Evolutionary conservation across 1,140 invertebrate genomes (phyloP), one percentile per base, ranked within the genome.

Genomic region (Diabrotica virgifera): DNA sequence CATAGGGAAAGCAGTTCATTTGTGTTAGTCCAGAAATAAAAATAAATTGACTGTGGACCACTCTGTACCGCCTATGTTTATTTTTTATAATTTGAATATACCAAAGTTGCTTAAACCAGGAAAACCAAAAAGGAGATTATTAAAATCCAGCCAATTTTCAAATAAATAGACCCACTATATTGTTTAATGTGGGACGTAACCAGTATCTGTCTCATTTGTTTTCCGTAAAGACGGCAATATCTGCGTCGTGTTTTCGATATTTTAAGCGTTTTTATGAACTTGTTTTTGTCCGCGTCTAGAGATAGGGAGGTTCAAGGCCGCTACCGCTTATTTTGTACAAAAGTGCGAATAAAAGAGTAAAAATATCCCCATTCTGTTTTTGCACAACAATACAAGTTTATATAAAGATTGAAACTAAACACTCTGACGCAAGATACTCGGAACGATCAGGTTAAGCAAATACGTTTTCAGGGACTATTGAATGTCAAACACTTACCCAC

Each of bases 181-280:
- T 8, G n/a, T 10, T 46, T 46, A 2, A 46, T 46, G 40, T 46
- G 8, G 40, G 40, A 46, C 40, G 40, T 46, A n/a, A n/a, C n/a
- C n/a, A 46, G n/a, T 46, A 46, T 46, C 40, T 46, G 40, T 46
- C 40, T 46, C 40, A n/a, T 46, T 46, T 46, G 40, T 46, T 46
- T 46, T 46, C n/a, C 40, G 40, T 10, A 46, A 46, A 46, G 2
- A 8, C 40, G 4, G n/a, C 40, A n/a, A n/a, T 46, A 46, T 46
- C 40, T 46, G n/a, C 40, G 40, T 8, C 40, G 40, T 46, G 40
- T 46, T 46, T 46, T 46, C 40, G n/a, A 46, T 46, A 46, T 46
- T 46, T 46, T 46, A 46, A 46, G n/a, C n/a, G 40, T 46, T 46
- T 46, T 46, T 46, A 46, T 46, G 40, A 46, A 46, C 40, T 46